Evolutionary conservation across 2,888 invertebrate genomes (phyloP).

Genomic region (Ctena decussata): DNA sequence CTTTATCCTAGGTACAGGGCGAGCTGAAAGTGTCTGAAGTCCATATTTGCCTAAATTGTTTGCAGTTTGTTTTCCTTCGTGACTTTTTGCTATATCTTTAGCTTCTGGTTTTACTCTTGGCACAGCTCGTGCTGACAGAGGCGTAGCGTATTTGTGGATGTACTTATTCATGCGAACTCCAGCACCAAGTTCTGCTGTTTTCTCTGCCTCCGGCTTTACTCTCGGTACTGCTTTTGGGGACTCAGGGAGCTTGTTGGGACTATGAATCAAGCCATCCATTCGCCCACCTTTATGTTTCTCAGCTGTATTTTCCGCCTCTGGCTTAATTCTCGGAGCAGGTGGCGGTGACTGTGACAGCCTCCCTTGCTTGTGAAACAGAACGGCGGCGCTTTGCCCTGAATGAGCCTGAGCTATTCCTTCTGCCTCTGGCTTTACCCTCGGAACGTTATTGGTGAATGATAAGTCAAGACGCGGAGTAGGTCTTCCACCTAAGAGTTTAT

Average conservation of each 20-base stretch:
- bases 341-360: slow-evolving; percentile 65
- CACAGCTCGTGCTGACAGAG: slow-evolving; percentile 64
- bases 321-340: slow-evolving; percentile 69
- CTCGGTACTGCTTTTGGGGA: slow-evolving; percentile 73
- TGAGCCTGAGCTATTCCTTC: slow-evolving; percentile 71
- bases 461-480: slow-evolving; percentile 70
- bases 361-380: slow-evolving; percentile 70
- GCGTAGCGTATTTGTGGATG: slow-evolving; percentile 72
- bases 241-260: slow-evolving; percentile 69
- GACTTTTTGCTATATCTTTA: slow-evolving; percentile 72
- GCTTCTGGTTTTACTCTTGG: slow-evolving; percentile 80
- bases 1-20: slow-evolving; percentile 69
- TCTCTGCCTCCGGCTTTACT: slow-evolving; percentile 75
- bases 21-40: slow-evolving; percentile 65
- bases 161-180: slow-evolving; percentile 75
- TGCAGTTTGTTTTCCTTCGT: slow-evolving; percentile 68
- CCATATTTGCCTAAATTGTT: slow-evolving; percentile 68
- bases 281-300: slow-evolving; percentile 70
- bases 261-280: slow-evolving; percentile 75
- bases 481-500: slow-evolving; percentile 69
- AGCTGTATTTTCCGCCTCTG: slow-evolving; percentile 69
- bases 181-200: slow-evolving; percentile 71
- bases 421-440: slow-evolving; percentile 80
- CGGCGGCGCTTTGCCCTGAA: slow-evolving; percentile 65
- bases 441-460: slow-evolving; percentile 33